phyloP scores from a whole-genome alignment of 1,140 invertebrate species.

The Brachionus sp. region DNA sequence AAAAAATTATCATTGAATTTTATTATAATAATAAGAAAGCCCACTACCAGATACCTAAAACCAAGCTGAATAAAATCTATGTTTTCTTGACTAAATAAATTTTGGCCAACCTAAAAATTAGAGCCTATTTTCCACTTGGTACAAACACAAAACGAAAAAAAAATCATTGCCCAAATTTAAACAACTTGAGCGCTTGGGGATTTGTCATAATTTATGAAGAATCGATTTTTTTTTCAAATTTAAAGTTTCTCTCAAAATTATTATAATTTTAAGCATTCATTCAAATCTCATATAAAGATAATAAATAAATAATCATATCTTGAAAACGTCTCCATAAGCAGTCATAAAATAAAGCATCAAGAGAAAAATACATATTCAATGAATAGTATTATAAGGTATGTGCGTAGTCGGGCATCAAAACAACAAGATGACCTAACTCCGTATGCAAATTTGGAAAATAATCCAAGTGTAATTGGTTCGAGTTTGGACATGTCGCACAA shows the following conservation, averaged over 20 bases:
- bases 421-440: background rate
- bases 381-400: conserved; percentile 22
- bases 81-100: background rate
- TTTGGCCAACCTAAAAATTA: background rate
- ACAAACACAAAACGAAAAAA: background rate
- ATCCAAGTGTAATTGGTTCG: background rate
- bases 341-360: background rate
- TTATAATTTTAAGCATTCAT: background rate
- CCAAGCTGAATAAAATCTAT: background rate
- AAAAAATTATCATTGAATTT: background rate
- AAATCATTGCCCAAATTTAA: background rate
- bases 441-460: background rate
- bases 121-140: background rate
- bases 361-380: background rate
- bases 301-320: background rate
- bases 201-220: conserved; percentile 44
- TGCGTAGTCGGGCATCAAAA: background rate
- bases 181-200: background rate
- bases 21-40: background rate
- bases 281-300: background rate
- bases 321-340: background rate
- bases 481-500: conserved; percentile 1
- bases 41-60: background rate
- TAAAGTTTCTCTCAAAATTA: background rate
- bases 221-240: conserved; percentile 1